Percentiles rank a stretch among this genome's conserved stretches.
Conservation (phyloP, 2,113 vertebrate genomes). For the Acrocephalus kingi region DNA sequence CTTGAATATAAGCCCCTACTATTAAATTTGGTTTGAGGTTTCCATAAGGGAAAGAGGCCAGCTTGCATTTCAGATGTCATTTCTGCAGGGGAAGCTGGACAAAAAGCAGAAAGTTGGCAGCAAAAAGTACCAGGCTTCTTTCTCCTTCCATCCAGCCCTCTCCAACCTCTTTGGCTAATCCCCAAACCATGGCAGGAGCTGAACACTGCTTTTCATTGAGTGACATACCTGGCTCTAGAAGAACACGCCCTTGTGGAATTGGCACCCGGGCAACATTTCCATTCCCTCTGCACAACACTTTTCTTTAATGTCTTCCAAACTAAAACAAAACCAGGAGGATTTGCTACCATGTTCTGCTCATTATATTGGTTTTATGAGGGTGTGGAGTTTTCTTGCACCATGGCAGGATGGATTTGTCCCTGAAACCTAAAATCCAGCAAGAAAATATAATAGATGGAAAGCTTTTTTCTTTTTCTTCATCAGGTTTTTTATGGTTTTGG, state of each 20-base stretch:
- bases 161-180: conserved; percentile 44
- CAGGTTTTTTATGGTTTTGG: background rate
- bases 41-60: conserved; percentile 16
- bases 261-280: conserved; percentile 39
- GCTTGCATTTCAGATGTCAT: conserved; percentile 53
- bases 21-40: conserved; percentile 54
- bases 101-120: conserved; percentile 57
- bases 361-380: conserved; percentile 49
- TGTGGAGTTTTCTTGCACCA: conserved; percentile 1
- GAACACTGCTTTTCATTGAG: conserved; percentile 57
- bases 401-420: conserved; percentile 10
- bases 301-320: conserved; percentile 45
- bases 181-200: conserved; percentile 52
- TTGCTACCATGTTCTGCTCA: conserved; percentile 25
- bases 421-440: conserved; percentile 4
- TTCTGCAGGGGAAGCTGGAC: conserved; percentile 38
- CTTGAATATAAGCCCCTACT: conserved; percentile 4
- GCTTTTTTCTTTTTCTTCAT: background rate
- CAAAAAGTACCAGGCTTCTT: conserved; percentile 34
- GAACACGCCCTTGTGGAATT: conserved; percentile 56
- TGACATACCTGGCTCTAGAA: conserved; percentile 60
- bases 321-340: conserved; percentile 44
- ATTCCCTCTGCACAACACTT: conserved; percentile 24
- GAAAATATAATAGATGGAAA: background rate
- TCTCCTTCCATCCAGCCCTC: conserved; percentile 20